A percentile compares a stretch with the other conserved stretches of the same genome.
Evolutionary conservation across 2,888 invertebrate genomes (phyloP).

Genomic region (Labia minor): DNA sequence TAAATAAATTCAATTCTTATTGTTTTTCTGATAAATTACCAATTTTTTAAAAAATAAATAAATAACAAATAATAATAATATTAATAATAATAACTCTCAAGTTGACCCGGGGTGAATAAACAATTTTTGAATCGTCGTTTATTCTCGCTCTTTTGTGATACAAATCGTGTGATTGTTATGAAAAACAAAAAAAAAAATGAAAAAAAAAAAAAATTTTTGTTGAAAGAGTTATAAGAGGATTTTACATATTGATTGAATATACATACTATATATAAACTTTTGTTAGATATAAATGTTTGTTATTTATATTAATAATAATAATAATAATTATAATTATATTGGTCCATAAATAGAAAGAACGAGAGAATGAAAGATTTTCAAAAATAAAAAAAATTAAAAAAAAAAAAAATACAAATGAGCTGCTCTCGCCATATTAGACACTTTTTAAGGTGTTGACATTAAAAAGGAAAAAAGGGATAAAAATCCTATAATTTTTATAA

Average conservation of each 20-base stretch:
- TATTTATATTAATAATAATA: not conserved
- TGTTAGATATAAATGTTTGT: too few relatives aligned
- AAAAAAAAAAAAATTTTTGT: not conserved
- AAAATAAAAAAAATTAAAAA: not conserved
- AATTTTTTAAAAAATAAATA: not conserved
- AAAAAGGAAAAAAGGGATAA: not conserved
- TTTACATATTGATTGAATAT: not conserved
- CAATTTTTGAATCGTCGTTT: not conserved
- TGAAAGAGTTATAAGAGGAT: conserved; percentile 1
- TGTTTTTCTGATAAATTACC: not conserved
- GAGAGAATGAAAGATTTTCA: too few relatives aligned
- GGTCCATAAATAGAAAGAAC: not conserved
- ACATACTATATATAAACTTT: not conserved
- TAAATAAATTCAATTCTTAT: too few relatives aligned
- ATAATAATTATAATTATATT: not conserved
- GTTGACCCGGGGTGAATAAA: not conserved
- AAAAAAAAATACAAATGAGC: not conserved
- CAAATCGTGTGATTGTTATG: not conserved
- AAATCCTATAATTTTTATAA: not conserved
- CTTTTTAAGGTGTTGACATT: not conserved
- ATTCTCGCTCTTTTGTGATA: conserved; percentile 13
- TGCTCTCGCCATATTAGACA: not conserved
- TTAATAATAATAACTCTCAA: not conserved
- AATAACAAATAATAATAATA: too few relatives aligned
- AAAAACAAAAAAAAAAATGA: not conserved